phyloP scores from a whole-genome alignment of 2,797 vertebrate species.

The Kryptopterus vitreolus region DNA sequence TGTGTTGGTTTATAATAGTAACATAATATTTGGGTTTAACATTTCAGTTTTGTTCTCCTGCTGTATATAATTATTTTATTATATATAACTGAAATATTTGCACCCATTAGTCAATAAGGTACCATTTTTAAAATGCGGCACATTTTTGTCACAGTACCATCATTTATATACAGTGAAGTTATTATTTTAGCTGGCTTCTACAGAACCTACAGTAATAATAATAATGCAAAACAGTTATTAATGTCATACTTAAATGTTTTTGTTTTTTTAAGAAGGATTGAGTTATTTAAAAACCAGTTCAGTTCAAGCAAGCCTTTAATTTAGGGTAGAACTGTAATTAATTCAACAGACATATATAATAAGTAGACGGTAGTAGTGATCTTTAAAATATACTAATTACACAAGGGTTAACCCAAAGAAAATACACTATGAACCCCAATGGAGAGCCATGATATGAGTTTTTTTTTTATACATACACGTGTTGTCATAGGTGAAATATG shows the following conservation, averaged over 20 bases:
- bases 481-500: not conserved
- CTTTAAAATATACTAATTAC: not conserved
- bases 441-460: not conserved
- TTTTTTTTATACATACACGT: not conserved
- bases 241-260: not conserved
- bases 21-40: slow-evolving; percentile 21
- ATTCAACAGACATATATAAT: not conserved
- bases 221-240: not conserved
- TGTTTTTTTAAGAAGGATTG: not conserved
- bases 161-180: not conserved
- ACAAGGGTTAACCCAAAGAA: not conserved
- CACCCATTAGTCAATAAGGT: not conserved
- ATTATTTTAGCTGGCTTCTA: not conserved
- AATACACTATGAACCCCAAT: not conserved
- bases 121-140: not conserved
- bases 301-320: not conserved
- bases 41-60: not conserved
- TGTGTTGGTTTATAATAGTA: not conserved
- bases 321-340: not conserved
- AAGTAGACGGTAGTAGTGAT: not conserved
- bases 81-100: too few species aligned
- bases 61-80: not conserved
- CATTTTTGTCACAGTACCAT: not conserved
- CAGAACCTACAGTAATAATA: too few species aligned
- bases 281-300: not conserved